phyloP scores from a whole-genome alignment of 2,797 vertebrate genomes.

The Neopelma chrysocephalum region DNA sequence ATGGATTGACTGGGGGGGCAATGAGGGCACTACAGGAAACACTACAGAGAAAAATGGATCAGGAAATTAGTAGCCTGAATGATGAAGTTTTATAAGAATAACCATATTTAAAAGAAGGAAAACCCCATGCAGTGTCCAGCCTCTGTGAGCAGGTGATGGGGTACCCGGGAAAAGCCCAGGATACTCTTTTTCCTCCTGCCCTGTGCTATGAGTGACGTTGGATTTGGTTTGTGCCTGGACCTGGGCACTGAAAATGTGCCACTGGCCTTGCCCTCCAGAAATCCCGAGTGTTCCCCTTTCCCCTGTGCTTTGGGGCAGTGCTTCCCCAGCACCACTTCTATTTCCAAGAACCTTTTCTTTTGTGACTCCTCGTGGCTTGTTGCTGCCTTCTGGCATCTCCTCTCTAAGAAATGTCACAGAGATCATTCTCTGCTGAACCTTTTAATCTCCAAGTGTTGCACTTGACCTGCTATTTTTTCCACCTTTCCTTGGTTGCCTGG shows the following conservation, averaged over 20 bases:
- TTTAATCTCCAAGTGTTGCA: neutral
- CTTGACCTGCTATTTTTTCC: neutral
- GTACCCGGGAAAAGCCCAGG: neutral
- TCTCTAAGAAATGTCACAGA: neutral
- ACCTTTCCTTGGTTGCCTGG: neutral
- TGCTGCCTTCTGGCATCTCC: neutral
- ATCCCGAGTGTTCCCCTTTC: neutral
- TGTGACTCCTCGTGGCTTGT: neutral
- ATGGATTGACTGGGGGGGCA: neutral
- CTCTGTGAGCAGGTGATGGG: neutral
- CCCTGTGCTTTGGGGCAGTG: neutral
- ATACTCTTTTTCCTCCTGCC: neutral
- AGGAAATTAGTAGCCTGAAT: neutral
- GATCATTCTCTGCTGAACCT: neutral
- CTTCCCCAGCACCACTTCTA: neutral
- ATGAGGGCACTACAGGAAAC: neutral
- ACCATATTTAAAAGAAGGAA: neutral
- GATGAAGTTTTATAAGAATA: neutral
- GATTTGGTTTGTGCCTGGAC: neutral
- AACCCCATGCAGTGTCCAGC: too few relatives aligned
- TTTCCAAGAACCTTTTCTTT: neutral
- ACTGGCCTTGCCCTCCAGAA: neutral
- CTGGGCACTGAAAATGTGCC: neutral
- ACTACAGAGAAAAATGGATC: neutral
- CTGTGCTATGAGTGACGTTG: rapidly evolving